Percentiles rank a stretch among this genome's conserved stretches.
These are phyloP conservation scores for Abrostola triplasia DNA, from an alignment of 2,888 invertebrate species.

Conservation along the genomic window DNA sequence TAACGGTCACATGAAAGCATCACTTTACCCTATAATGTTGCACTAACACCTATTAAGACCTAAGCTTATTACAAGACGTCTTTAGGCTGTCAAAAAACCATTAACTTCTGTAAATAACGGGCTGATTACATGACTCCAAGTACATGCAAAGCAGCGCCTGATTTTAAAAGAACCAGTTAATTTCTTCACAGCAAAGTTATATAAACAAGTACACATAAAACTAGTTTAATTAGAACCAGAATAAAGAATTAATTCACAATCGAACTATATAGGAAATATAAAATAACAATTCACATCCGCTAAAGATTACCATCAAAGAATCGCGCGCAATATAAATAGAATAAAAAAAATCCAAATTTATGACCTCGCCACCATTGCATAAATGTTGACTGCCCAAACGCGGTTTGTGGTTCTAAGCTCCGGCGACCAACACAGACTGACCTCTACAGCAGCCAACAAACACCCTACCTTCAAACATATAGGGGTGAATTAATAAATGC, in stretches of 20 bases:
- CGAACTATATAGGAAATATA: slow-evolving; percentile 15
- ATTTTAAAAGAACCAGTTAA: no score
- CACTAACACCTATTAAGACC: no score
- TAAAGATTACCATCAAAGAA: slow-evolving; percentile 52
- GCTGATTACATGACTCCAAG: no score
- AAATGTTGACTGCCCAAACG: slow-evolving; percentile 66
- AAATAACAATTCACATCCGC: slow-evolving; percentile 33
- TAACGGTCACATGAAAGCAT: no score
- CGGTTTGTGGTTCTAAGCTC: slow-evolving; percentile 64
- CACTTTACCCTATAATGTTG: no score
- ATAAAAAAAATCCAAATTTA: slow-evolving; percentile 59
- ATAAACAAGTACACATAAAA: no score
- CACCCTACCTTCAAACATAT: slow-evolving; percentile 24
- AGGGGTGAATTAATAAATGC: slow-evolving; percentile 1
- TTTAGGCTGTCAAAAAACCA: no score
- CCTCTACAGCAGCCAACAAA: slow-evolving; percentile 15
- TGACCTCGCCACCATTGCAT: slow-evolving; percentile 60
- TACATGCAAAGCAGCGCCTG: no score
- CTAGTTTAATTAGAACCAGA: background rate
- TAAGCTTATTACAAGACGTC: no score
- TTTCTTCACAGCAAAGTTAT: no score
- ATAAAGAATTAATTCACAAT: slow-evolving; percentile 6
- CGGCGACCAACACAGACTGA: slow-evolving; percentile 43
- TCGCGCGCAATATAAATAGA: slow-evolving; percentile 51
- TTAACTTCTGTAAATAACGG: no score